Evolutionary conservation across 1,140 invertebrate species (phyloP).

Genomic region (Helicoverpa zea): DNA sequence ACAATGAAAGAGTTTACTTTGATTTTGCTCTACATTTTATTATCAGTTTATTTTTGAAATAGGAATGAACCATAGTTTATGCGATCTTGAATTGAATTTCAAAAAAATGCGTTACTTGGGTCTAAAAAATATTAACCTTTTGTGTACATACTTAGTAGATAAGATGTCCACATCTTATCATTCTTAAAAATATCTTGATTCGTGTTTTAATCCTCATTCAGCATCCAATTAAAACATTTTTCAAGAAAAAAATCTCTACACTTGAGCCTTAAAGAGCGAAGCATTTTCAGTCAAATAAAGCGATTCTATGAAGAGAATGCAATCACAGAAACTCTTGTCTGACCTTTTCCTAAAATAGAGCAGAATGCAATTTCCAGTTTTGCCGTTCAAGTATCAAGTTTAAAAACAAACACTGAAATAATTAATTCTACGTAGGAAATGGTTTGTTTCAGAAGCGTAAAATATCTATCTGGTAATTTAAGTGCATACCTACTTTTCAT

Average conservation of each 20-base stretch:
- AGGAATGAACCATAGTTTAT: too few relatives aligned
- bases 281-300: neutral
- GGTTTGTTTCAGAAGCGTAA: too few relatives aligned
- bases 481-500: neutral
- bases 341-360: constrained; percentile 24
- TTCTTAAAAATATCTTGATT: neutral
- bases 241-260: neutral
- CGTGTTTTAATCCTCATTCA: neutral
- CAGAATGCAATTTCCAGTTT: constrained; percentile 2
- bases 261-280: neutral
- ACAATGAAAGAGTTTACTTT: too few relatives aligned
- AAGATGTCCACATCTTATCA: too few relatives aligned
- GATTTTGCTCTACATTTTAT: too few relatives aligned
- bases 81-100: too few relatives aligned
- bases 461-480: too few relatives aligned
- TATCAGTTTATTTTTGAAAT: too few relatives aligned
- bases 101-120: too few relatives aligned
- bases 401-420: neutral
- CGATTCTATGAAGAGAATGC: constrained; percentile 5
- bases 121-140: too few relatives aligned
- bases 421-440: too few relatives aligned
- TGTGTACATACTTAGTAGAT: too few relatives aligned
- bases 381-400: neutral
- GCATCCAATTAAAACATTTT: constrained; percentile 9
- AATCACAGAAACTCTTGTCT: neutral